Conservation (phyloP, 2,888 invertebrate genomes). For the Chaetoderma sp. region DNA sequence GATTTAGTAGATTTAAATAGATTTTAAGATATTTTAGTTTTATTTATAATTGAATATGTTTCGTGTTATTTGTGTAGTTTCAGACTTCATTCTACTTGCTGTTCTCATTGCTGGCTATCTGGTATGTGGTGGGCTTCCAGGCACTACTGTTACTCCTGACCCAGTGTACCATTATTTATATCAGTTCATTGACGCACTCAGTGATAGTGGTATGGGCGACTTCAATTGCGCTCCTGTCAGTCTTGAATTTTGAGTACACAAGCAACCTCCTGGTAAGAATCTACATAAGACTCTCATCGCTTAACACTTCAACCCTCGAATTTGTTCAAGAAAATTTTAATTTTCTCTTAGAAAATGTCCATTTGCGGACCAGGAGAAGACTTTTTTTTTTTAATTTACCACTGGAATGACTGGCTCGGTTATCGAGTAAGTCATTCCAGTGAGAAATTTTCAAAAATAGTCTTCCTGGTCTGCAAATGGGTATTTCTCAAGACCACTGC, state of each 20-base stretch:
- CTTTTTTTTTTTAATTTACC: too few relatives aligned
- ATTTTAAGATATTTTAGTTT: background rate
- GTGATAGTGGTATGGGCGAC: constrained; percentile 40
- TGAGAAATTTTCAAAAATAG: too few relatives aligned
- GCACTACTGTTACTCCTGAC: constrained; percentile 38
- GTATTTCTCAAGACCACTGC: too few relatives aligned
- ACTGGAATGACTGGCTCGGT: too few relatives aligned
- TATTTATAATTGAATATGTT: background rate
- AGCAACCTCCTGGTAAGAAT: constrained; percentile 40
- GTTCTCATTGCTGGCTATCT: constrained; percentile 36
- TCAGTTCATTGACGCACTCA: constrained; percentile 30
- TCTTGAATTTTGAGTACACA: constrained; percentile 44
- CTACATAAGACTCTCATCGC: too few relatives aligned
- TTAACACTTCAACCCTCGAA: too few relatives aligned
- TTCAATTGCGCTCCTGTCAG: constrained; percentile 42
- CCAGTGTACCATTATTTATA: constrained; percentile 40
- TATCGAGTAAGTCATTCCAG: too few relatives aligned
- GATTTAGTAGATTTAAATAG: too few relatives aligned
- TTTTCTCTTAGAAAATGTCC: too few relatives aligned
- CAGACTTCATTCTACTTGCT: constrained; percentile 33
- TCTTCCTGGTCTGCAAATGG: too few relatives aligned
- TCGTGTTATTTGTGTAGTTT: constrained; percentile 34
- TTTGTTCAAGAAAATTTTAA: too few relatives aligned
- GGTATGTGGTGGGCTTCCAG: constrained; percentile 40
- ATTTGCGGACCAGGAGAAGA: too few relatives aligned